Percentiles rank a stretch among this genome's conserved stretches.
Conservation (phyloP, 2,888 invertebrate genomes). For the Mesoligia furuncula region DNA sequence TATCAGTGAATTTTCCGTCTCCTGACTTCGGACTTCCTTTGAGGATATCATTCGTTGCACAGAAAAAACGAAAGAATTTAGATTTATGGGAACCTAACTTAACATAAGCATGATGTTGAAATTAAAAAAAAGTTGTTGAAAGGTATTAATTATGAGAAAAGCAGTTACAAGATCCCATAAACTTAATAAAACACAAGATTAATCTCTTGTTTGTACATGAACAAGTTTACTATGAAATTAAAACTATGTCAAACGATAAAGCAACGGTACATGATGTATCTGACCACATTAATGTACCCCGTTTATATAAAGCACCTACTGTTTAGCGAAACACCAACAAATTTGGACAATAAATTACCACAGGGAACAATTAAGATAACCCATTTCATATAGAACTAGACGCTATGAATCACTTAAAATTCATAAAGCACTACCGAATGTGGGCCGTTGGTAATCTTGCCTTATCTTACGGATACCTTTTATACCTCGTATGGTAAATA, state of each 20-base stretch:
- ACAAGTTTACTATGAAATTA: slow-evolving; percentile 52
- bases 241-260: slow-evolving; percentile 57
- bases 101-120: background rate
- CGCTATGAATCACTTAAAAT: slow-evolving; percentile 77
- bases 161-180: slow-evolving; percentile 17
- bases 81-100: slow-evolving; percentile 1
- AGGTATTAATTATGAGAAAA: slow-evolving; percentile 26
- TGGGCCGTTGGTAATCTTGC: slow-evolving; percentile 78
- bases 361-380: slow-evolving; percentile 82
- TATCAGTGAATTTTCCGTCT: background rate
- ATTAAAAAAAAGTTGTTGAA: slow-evolving; percentile 22
- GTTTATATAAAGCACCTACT: slow-evolving; percentile 64
- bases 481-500: slow-evolving; percentile 78
- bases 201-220: slow-evolving; percentile 34
- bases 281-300: slow-evolving; percentile 65
- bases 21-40: background rate
- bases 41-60: background rate
- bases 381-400: slow-evolving; percentile 76
- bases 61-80: background rate
- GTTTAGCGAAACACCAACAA: slow-evolving; percentile 65
- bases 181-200: slow-evolving; percentile 38
- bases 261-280: slow-evolving; percentile 65
- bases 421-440: slow-evolving; percentile 84
- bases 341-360: slow-evolving; percentile 71
- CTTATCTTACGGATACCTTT: slow-evolving; percentile 80